A percentile compares a stretch with the other conserved stretches of the same genome.
Conservation (phyloP, 30 jellyfish, hydroid and myxozoan species). For the Sanderia malayensis region DNA sequence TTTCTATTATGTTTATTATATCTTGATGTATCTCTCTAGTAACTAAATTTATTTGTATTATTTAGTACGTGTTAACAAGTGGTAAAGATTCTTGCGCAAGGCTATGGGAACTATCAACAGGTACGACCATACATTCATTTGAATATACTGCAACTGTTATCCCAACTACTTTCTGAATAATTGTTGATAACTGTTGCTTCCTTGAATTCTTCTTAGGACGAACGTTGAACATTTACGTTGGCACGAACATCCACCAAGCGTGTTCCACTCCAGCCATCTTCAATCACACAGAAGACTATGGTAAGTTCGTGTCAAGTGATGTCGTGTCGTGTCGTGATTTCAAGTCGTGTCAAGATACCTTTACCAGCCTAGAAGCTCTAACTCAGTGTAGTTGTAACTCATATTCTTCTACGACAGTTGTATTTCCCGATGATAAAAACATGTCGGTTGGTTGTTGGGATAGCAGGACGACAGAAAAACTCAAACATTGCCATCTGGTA, state of each 20-base stretch:
- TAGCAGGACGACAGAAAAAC: constrained; percentile 95
- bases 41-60: no score
- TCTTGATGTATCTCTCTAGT: no score
- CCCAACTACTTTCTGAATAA: no score
- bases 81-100: constrained; percentile 91
- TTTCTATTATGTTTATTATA: no score
- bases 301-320: no score
- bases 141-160: no score
- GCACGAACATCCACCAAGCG: constrained; percentile 77
- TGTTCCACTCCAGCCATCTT: constrained; percentile 89
- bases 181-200: no score
- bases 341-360: no score
- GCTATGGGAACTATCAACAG: constrained; percentile 95
- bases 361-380: no score
- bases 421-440: constrained; percentile 92
- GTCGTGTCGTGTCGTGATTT: no score
- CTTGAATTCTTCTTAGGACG: constrained; percentile 80
- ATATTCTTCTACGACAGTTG: constrained; percentile 22
- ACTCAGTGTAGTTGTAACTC: no score
- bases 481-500: constrained; percentile 86
- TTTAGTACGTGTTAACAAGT: constrained; percentile 81
- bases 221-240: constrained; percentile 86
- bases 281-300: constrained; percentile 94
- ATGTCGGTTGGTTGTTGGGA: constrained; percentile 99
- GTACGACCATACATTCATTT: no score